Conservation (phyloP, 2,888 invertebrate species). For the Pollenia angustigena region DNA sequence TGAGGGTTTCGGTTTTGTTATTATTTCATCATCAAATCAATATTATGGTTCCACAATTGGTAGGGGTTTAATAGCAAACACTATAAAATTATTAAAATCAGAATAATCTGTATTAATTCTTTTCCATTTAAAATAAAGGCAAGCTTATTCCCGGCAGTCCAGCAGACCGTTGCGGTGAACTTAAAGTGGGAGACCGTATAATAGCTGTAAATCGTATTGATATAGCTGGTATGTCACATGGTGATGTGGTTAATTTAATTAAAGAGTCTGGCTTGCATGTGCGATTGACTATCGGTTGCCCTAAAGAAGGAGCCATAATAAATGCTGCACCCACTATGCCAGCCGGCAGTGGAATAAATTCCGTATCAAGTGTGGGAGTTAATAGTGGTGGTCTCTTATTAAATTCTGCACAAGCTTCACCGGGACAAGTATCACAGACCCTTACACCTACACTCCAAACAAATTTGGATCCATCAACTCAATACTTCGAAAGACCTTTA, state of each 20-base stretch:
- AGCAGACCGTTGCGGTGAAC: slow-evolving; percentile 95
- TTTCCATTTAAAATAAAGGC: slow-evolving; percentile 85
- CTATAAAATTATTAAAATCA: not conserved
- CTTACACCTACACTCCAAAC: slow-evolving; percentile 59
- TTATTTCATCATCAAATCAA: slow-evolving; percentile 96
- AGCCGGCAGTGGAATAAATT: slow-evolving; percentile 71
- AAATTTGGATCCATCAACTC: slow-evolving; percentile 63
- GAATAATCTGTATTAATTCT: not conserved
- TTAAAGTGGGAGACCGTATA: slow-evolving; percentile 97
- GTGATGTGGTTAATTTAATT: slow-evolving; percentile 98
- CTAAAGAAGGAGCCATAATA: slow-evolving; percentile 78
- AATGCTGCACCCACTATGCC: slow-evolving; percentile 73
- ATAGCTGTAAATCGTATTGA: slow-evolving; percentile 97
- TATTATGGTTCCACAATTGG: slow-evolving; percentile 93
- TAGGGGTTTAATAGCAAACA: slow-evolving; percentile 77
- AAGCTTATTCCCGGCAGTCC: slow-evolving; percentile 98
- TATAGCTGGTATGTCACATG: slow-evolving; percentile 96
- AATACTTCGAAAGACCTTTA: slow-evolving; percentile 78
- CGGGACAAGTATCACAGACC: slow-evolving; percentile 76
- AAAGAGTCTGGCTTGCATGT: slow-evolving; percentile 97
- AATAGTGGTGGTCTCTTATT: slow-evolving; percentile 76
- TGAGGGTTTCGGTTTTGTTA: slow-evolving; percentile 99
- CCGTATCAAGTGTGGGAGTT: slow-evolving; percentile 26
- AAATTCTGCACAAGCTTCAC: slow-evolving; percentile 77
- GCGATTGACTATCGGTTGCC: slow-evolving; percentile 89